Percentiles rank a stretch among this genome's conserved stretches.
These are phyloP conservation scores for Euborellia annulipes DNA, from an alignment of 1,140 invertebrate species.

Conservation along the genomic window DNA sequence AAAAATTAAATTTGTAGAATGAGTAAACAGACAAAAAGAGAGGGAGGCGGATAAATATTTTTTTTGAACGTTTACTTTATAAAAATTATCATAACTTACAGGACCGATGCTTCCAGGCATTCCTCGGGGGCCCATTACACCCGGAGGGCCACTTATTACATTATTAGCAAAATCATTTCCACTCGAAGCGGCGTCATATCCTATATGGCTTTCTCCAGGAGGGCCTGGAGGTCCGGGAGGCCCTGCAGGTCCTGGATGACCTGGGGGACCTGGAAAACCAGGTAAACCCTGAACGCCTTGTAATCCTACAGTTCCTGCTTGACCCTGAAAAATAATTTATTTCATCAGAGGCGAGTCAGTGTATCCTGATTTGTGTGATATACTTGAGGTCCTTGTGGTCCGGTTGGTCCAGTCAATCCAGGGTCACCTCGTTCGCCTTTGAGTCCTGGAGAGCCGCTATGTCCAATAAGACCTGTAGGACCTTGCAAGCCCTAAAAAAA, in stretches of 20 bases:
- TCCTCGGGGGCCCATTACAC: constrained; percentile 27
- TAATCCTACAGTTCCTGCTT: constrained; percentile 24
- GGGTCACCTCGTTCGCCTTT: constrained; percentile 29
- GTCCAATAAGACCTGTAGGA: constrained; percentile 21
- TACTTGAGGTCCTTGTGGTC: constrained; percentile 15
- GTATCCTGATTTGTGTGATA: too few relatives aligned
- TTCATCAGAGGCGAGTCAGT: too few relatives aligned
- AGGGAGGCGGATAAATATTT: background rate
- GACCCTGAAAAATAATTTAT: too few relatives aligned
- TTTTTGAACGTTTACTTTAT: too few relatives aligned
- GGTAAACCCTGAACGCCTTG: constrained; percentile 16
- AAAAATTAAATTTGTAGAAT: too few relatives aligned
- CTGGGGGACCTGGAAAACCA: constrained; percentile 21
- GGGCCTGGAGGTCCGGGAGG: constrained; percentile 28
- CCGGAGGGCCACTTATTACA: constrained; percentile 19
- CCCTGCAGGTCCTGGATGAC: constrained; percentile 25
- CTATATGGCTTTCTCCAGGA: constrained; percentile 20
- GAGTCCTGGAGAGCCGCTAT: constrained; percentile 23
- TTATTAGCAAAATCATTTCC: constrained; percentile 8
- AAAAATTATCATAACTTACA: background rate
- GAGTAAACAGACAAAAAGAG: background rate
- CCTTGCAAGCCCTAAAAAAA: constrained; percentile 22
- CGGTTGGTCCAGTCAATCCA: constrained; percentile 28
- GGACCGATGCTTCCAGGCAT: constrained; percentile 26
- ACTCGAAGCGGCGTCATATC: constrained; percentile 7